phyloP scores from a whole-genome alignment of 2,888 invertebrate species.

The Pelosia muscerda region DNA sequence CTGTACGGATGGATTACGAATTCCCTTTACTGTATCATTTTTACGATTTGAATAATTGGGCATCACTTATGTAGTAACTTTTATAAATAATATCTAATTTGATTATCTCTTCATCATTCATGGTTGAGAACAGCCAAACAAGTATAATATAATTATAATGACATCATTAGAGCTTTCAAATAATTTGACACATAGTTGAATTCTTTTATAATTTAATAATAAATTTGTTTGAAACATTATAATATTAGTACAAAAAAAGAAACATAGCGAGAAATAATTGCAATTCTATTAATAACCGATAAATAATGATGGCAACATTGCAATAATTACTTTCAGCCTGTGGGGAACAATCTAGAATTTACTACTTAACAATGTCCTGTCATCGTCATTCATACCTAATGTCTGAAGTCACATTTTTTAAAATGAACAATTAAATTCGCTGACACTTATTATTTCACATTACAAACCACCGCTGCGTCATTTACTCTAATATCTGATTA shows the following conservation, averaged over 20 bases:
- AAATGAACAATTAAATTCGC: not conserved
- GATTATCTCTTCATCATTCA: not conserved
- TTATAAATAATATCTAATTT: not conserved
- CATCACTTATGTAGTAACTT: not conserved
- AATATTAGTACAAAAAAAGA: not conserved
- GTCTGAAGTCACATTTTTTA: not conserved
- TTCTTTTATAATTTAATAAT: too few species aligned
- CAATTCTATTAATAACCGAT: not conserved
- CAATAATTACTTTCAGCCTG: not conserved
- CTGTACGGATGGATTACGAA: constrained; percentile 12
- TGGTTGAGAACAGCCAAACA: not conserved
- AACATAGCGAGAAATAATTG: not conserved
- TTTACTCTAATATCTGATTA: constrained; percentile 7
- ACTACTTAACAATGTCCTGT: not conserved
- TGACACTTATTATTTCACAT: not conserved
- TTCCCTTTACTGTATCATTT: constrained; percentile 3
- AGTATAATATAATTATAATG: too few species aligned
- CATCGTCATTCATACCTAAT: not conserved
- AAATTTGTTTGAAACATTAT: too few species aligned
- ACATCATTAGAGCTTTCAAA: too few species aligned
- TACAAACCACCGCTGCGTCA: not conserved
- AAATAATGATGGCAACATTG: not conserved
- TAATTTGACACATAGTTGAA: too few species aligned
- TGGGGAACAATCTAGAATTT: not conserved
- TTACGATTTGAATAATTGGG: not conserved